A percentile compares a stretch with the other conserved stretches of the same genome.
These are phyloP conservation scores for Proteles cristata DNA, from an alignment of 2,113 vertebrate species.

Conservation along the genomic window DNA sequence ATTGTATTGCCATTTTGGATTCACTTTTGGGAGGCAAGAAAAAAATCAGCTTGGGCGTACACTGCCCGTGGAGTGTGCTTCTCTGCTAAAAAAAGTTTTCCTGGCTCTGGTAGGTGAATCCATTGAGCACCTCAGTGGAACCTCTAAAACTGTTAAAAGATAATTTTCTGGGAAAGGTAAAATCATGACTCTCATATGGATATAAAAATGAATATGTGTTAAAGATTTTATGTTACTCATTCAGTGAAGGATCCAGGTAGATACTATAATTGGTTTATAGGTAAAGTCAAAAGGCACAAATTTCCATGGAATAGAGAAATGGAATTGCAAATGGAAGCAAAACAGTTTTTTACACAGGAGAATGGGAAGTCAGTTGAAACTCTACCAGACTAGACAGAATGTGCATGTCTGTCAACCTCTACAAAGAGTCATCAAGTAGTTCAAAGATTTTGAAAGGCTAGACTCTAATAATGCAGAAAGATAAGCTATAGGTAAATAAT, in stretches of 20 bases:
- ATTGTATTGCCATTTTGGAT: background rate
- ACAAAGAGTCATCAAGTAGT: background rate
- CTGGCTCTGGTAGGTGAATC: background rate
- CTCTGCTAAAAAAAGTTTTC: background rate
- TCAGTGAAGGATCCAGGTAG: background rate
- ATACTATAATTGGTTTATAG: background rate
- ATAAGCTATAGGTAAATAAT: background rate
- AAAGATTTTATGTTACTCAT: constrained; percentile 7
- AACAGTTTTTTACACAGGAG: background rate
- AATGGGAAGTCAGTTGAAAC: background rate
- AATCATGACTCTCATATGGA: background rate
- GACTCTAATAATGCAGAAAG: background rate
- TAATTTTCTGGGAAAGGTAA: constrained; percentile 28
- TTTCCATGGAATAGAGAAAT: background rate
- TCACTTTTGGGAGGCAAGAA: background rate
- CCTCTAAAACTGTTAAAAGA: background rate
- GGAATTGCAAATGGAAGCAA: background rate
- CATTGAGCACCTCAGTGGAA: background rate
- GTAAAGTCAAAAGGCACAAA: background rate
- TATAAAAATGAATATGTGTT: background rate
- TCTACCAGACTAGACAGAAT: background rate
- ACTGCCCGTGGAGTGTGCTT: background rate
- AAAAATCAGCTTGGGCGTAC: background rate
- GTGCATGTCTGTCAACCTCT: background rate
- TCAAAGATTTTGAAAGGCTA: background rate